Evolutionary conservation across 1,140 invertebrate species (phyloP).

Genomic region (Tenebrio molitor): DNA sequence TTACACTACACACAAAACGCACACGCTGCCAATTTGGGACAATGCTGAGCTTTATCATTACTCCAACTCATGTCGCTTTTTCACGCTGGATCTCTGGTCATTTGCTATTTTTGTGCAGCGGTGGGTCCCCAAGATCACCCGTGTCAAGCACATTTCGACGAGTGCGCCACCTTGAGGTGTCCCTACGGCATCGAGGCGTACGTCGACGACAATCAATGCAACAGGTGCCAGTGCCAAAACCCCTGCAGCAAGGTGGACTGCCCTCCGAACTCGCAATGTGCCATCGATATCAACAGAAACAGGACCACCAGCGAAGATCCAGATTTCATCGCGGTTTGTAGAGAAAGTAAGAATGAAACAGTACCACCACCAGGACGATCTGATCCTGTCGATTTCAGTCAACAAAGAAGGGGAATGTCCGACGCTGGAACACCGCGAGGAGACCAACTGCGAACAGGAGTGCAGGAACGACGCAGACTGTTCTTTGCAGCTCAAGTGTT

Average conservation of each 20-base stretch:
- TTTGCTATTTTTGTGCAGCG: conserved; percentile 7
- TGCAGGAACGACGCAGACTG: conserved; percentile 90
- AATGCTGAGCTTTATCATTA: conserved; percentile 25
- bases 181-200: conserved; percentile 83
- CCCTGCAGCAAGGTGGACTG: conserved; percentile 79
- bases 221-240: conserved; percentile 82
- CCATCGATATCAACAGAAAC: conserved; percentile 71
- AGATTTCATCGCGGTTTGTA: conserved; percentile 73
- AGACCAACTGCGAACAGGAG: conserved; percentile 74
- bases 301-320: conserved; percentile 65
- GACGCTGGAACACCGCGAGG: conserved; percentile 63
- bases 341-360: conserved; percentile 69
- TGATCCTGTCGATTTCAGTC: conserved; percentile 66
- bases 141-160: conserved; percentile 71
- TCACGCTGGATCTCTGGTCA: too few species aligned
- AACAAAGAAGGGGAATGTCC: conserved; percentile 85
- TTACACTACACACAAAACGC: conserved; percentile 12
- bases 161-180: conserved; percentile 76
- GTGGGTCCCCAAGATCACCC: conserved; percentile 57
- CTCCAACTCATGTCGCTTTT: not conserved
- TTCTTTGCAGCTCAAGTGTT: conserved; percentile 83
- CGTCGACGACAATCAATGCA: conserved; percentile 76
- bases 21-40: conserved; percentile 14
- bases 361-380: not conserved
- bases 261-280: conserved; percentile 75